Evolutionary conservation across 2,797 vertebrate genomes (phyloP).

Genomic region (Microchirus variegatus): DNA sequence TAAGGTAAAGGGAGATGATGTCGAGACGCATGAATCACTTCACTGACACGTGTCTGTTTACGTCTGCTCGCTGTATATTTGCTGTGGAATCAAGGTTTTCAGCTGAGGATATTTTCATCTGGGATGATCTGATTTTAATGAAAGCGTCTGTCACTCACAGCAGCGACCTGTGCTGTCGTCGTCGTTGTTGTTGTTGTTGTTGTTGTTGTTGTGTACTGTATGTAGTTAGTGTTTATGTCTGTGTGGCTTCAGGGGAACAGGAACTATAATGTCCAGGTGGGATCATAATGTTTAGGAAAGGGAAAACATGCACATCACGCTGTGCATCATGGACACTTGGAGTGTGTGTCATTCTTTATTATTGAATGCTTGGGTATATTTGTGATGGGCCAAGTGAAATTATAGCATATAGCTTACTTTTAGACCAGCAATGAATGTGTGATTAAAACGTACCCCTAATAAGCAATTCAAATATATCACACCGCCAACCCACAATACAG

Average conservation of each 20-base stretch:
- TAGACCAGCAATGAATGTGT: background rate
- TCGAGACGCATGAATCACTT: conserved; percentile 71
- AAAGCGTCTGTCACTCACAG: conserved; percentile 80
- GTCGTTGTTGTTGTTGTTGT: no score
- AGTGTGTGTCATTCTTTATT: no score
- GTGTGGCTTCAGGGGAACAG: conserved; percentile 61
- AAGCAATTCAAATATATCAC: conserved; percentile 28
- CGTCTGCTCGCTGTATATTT: conserved; percentile 70
- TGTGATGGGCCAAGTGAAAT: background rate
- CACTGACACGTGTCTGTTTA: conserved; percentile 66
- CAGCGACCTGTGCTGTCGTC: conserved; percentile 68
- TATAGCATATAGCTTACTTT: background rate
- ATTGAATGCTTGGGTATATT: background rate
- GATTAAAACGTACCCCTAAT: background rate
- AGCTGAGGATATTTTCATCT: conserved; percentile 77
- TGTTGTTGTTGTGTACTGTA: no score
- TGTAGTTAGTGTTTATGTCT: conserved; percentile 31
- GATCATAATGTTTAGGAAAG: conserved; percentile 49
- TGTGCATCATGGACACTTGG: background rate
- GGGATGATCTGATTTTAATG: conserved; percentile 79
- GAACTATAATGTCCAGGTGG: conserved; percentile 66
- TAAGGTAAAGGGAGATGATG: conserved; percentile 55
- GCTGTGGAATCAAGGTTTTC: conserved; percentile 78
- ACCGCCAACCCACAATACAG: conserved; percentile 14
- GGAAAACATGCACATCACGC: conserved; percentile 6